phyloP scores from a whole-genome alignment of 2,113 vertebrate species.

The Cinclus mexicanus region DNA sequence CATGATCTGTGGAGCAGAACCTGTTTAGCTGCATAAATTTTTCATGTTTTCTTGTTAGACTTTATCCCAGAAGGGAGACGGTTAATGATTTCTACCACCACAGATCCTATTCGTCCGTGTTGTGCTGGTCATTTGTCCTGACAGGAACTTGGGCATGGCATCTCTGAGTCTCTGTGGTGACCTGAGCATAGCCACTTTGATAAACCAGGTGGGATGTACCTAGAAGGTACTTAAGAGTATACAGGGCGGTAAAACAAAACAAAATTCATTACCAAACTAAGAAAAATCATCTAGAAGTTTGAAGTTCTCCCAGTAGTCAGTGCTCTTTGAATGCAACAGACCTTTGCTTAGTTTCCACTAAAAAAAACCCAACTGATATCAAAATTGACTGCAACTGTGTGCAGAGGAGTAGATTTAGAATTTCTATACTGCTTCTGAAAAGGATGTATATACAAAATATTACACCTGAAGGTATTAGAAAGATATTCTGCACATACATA shows the following conservation, averaged over 20 bases:
- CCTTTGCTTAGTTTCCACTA: not conserved
- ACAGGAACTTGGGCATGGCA: not conserved
- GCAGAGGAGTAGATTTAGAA: not conserved
- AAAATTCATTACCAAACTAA: not conserved
- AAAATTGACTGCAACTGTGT: not conserved
- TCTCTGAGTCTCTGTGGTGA: not conserved
- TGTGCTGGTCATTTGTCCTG: not conserved
- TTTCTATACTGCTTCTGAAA: not conserved
- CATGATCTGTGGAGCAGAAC: not conserved
- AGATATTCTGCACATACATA: not conserved
- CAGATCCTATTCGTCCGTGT: not conserved
- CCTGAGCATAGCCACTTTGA: rapidly evolving
- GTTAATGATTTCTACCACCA: not conserved
- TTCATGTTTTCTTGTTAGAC: not conserved
- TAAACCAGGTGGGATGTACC: not conserved
- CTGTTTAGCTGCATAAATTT: not conserved
- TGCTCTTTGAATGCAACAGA: not conserved
- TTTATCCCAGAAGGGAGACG: not conserved
- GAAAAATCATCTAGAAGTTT: not conserved
- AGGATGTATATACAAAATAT: not conserved
- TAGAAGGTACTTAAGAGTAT: not conserved
- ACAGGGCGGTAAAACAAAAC: not conserved
- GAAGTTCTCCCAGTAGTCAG: not conserved
- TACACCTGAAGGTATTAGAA: not conserved
- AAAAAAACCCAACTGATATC: not conserved